These are phyloP conservation scores for Chaenocephalus aceratus DNA, from an alignment of 2,113 vertebrate species.

Conservation along the genomic window DNA sequence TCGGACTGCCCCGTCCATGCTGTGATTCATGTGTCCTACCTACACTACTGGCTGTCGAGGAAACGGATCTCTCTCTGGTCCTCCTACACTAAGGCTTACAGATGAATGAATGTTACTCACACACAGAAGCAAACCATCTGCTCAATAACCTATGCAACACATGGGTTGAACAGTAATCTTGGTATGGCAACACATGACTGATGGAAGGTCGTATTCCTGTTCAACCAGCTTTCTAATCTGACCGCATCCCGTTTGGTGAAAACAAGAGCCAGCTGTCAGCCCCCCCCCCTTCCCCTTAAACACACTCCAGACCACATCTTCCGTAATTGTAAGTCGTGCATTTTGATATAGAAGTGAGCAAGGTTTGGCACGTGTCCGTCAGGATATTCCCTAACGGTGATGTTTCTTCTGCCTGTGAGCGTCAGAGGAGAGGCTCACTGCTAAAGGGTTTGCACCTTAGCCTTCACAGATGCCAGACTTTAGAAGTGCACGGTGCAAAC, in stretches of 20 bases:
- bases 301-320: conserved; percentile 20
- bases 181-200: neutral
- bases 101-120: no score
- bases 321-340: conserved; percentile 8
- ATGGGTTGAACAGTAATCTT: neutral
- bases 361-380: neutral
- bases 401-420: neutral
- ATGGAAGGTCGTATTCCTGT: conserved; percentile 13
- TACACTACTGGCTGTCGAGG: neutral
- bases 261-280: conserved; percentile 51
- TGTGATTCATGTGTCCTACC: neutral
- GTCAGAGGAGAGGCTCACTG: conserved; percentile 10
- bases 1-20: neutral
- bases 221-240: conserved; percentile 40
- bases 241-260: conserved; percentile 28
- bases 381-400: conserved; percentile 9
- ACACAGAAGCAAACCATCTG: no score
- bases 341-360: conserved; percentile 52
- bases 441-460: conserved; percentile 24
- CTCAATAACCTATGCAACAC: no score
- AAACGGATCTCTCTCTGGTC: no score
- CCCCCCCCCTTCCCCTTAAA: conserved; percentile 30
- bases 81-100: no score
- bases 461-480: conserved; percentile 10
- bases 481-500: neutral